These are phyloP conservation scores for Odocoileus virginianus DNA, from an alignment of 2,113 vertebrate species.

Conservation along the genomic window DNA sequence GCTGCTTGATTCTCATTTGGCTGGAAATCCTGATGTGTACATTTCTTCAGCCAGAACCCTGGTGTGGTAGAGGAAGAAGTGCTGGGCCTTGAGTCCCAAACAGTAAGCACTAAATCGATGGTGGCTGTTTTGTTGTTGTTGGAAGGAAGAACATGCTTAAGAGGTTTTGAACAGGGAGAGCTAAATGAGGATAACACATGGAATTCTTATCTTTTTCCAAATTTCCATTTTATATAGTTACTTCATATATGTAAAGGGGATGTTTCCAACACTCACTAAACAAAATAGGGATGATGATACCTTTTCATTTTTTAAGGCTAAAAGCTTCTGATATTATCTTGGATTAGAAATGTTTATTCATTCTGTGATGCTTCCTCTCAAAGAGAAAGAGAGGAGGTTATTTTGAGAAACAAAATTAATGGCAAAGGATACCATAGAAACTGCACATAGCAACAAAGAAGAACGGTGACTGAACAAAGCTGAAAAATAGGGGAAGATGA, in stretches of 20 bases:
- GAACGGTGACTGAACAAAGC: conserved; percentile 3
- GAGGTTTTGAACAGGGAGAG: neutral
- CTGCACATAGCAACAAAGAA: conserved; percentile 56
- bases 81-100: neutral
- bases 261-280: neutral
- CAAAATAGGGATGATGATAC: neutral
- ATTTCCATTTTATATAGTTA: neutral
- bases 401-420: conserved; percentile 66
- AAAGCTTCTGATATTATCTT: conserved; percentile 7
- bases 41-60: neutral
- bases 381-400: conserved; percentile 14
- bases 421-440: conserved; percentile 60
- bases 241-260: neutral
- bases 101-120: neutral
- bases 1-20: neutral
- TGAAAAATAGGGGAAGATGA: neutral
- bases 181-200: neutral
- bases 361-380: neutral
- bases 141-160: neutral
- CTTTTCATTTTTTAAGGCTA: neutral
- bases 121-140: neutral
- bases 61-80: neutral
- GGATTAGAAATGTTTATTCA: neutral
- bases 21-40: neutral
- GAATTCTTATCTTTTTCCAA: neutral